Base-by-base conservation (phyloP, 2,113 vertebrate species). In the Forbesichthys papilliferus region DNA sequence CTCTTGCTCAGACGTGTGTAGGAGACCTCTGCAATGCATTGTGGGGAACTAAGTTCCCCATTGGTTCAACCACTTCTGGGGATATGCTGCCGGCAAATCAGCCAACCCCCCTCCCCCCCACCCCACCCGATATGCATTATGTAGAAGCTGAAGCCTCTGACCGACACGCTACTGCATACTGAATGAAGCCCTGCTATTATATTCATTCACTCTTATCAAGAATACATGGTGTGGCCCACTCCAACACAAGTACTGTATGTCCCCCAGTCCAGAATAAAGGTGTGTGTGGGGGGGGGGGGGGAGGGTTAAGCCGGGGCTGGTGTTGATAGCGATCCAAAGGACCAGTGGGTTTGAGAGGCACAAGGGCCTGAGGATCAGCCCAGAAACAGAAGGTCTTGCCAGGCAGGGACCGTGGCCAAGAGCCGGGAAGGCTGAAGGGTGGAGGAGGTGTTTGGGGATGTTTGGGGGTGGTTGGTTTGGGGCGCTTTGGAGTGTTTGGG, bases 241-340 rank as follows among this genome's bases (percentile, higher is more conserved):
- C 73, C 76, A 68, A 84, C 75, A 68, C 59, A 65, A 68, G 61
- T 54, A 65, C 49, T 4, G 49, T 60, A 65, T 27, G n/a, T 64
- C 62, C 66, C 18, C 48, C 56, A 42, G 36, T 54, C 18, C 60
- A 13, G 36, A 7, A 4, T 33, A 34, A 33, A 53, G 58, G 58
- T 76, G 9, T 68, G 2, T 27, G n/a, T 48, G 54, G 9, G 65
- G 48, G 7, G 16, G 0, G 20, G 20, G 20, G 20, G 0, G 20
- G 20, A 1, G 20, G 78, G 77, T 85, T 86, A 86, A 90, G 83
- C 83, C 33, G 66, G 66, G 61, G 82, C 72, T 48, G 79, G 48
- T 76, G 64, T 83, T 62, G 74, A 74, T 74, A 84, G 75, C 18
- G 73, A 87, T 84, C 77, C 77, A 78, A 73, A 76, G 68, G 79